Evolutionary conservation across 2,888 invertebrate genomes (phyloP).

Genomic region (Nasonovia ribisnigri): DNA sequence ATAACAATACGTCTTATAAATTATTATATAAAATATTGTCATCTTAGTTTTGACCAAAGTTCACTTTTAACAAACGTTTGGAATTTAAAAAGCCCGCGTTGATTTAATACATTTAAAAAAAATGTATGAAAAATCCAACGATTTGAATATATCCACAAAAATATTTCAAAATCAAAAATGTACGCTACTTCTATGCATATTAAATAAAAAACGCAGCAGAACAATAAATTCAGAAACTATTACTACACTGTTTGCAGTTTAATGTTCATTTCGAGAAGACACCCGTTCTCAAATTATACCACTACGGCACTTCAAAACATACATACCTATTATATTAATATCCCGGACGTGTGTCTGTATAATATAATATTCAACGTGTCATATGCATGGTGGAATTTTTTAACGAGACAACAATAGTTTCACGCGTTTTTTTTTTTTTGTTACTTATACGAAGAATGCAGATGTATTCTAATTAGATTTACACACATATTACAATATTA

Average conservation of each 20-base stretch:
- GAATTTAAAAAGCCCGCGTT: not conserved
- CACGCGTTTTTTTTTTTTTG: not conserved
- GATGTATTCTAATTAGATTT: slow-evolving; percentile 28
- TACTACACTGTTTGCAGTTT: not conserved
- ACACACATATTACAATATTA: not conserved
- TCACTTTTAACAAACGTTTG: not conserved
- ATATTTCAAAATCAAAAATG: not conserved
- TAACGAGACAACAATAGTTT: slow-evolving; percentile 35
- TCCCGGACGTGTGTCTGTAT: not conserved
- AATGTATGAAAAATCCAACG: not conserved
- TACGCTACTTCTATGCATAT: not conserved
- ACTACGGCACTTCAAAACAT: not conserved
- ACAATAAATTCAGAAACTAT: not conserved
- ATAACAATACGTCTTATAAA: not conserved
- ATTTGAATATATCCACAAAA: not conserved
- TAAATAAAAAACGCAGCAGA: not conserved
- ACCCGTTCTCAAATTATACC: slow-evolving; percentile 15
- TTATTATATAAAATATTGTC: not conserved
- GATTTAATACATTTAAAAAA: not conserved
- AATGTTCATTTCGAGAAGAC: slow-evolving; percentile 3
- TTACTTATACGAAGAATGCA: not conserved
- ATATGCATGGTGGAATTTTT: slow-evolving; percentile 15
- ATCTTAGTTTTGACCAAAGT: not conserved
- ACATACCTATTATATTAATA: not conserved
- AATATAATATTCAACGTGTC: slow-evolving; percentile 12